phyloP scores from a whole-genome alignment of 2,113 vertebrate species.

The Protobothrops mucrosquamatus region DNA sequence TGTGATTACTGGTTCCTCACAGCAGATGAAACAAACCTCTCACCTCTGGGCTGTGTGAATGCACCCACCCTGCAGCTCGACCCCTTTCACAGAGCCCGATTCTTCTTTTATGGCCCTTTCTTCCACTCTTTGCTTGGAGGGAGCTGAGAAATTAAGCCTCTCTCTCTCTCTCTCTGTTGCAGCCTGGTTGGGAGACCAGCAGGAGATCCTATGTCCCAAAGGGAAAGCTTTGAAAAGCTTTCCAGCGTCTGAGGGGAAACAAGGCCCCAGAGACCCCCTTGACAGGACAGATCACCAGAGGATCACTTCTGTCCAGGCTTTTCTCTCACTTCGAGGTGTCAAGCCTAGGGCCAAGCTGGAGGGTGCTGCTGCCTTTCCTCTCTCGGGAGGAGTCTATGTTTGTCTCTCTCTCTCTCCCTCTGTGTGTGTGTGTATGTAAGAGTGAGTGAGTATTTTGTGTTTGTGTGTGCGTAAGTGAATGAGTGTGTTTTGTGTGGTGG shows the following conservation, averaged over 20 bases:
- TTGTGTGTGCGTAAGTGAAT: no score
- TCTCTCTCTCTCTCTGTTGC: not conserved
- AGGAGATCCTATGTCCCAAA: not conserved
- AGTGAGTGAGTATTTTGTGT: no score
- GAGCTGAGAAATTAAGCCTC: not conserved
- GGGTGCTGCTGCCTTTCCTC: not conserved
- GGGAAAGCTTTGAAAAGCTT: not conserved
- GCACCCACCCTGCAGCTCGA: not conserved
- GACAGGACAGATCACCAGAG: not conserved
- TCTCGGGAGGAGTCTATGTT: not conserved
- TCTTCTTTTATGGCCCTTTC: not conserved
- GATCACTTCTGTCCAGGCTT: not conserved
- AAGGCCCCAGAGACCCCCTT: not conserved
- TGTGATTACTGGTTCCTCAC: not conserved
- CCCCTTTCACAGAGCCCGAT: not conserved
- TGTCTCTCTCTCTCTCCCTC: no score
- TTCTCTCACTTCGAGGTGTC: not conserved
- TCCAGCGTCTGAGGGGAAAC: not conserved
- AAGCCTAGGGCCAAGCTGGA: not conserved
- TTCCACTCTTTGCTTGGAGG: not conserved
- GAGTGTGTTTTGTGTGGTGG: not conserved
- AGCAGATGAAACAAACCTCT: not conserved
- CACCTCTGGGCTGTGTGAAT: not conserved
- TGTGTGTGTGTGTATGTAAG: not conserved
- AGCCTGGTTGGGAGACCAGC: not conserved